A percentile compares a stretch with the other conserved stretches of the same genome.
Conservation (phyloP, 1,140 invertebrate genomes). For the Drosophila mojavensis region DNA sequence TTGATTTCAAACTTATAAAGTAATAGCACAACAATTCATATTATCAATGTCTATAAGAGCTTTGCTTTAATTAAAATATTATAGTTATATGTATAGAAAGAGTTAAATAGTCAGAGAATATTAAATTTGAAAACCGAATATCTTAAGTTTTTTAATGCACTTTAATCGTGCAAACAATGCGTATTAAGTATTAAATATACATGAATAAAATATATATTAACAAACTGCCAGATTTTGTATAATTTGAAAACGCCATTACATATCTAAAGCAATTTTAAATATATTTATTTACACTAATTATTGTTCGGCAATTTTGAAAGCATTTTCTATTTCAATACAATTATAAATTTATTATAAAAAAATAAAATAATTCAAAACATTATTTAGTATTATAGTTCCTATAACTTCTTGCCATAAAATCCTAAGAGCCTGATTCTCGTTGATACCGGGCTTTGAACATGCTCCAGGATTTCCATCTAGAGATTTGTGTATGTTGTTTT, state of each 20-base stretch:
- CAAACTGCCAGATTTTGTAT: slow-evolving; percentile 8
- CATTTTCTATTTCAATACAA: neutral
- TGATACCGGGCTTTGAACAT: slow-evolving; percentile 83
- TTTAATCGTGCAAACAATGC: slow-evolving; percentile 22
- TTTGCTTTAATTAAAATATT: slow-evolving; percentile 53
- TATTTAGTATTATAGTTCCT: slow-evolving; percentile 37
- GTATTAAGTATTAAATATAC: neutral
- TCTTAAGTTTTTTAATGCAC: slow-evolving; percentile 17
- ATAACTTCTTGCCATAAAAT: slow-evolving; percentile 82
- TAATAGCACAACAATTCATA: slow-evolving; percentile 77
- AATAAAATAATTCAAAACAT: slow-evolving; percentile 28
- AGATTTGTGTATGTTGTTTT: slow-evolving; percentile 26
- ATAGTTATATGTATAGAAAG: slow-evolving; percentile 19
- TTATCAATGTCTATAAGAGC: slow-evolving; percentile 48
- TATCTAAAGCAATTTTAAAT: slow-evolving; percentile 36
- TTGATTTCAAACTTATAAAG: slow-evolving; percentile 60
- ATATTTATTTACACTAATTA: slow-evolving; percentile 68
- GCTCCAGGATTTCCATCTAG: slow-evolving; percentile 84
- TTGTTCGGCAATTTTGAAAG: slow-evolving; percentile 50
- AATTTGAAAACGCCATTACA: slow-evolving; percentile 35
- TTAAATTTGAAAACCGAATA: slow-evolving; percentile 38
- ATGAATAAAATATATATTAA: slow-evolving; percentile 14
- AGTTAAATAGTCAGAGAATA: slow-evolving; percentile 25
- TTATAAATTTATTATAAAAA: slow-evolving; percentile 31
- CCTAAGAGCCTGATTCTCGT: slow-evolving; percentile 83